Percentiles rank a stretch among this genome's conserved stretches.
These are phyloP conservation scores for Aurelia coerulea DNA, from an alignment of 30 jellyfish, hydroid and myxozoan genomes.

Conservation along the genomic window DNA sequence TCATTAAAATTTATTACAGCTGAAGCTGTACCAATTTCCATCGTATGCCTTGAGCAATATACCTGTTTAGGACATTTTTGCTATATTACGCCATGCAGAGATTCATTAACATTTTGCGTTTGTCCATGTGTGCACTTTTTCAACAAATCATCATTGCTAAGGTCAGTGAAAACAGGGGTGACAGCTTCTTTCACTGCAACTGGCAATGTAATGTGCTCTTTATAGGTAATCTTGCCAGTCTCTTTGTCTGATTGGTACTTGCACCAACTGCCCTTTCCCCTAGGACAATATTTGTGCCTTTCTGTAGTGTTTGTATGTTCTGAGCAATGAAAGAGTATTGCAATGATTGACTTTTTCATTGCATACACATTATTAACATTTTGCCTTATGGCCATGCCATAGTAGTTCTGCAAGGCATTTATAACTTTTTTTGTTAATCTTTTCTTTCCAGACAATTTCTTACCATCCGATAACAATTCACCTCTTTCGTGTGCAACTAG, in stretches of 20 bases:
- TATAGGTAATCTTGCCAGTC: constrained; percentile 47
- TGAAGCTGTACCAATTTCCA: too few relatives aligned
- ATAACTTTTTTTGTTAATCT: not conserved
- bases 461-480: too few relatives aligned
- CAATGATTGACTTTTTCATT: constrained; percentile 62
- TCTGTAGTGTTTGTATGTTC: constrained; percentile 20
- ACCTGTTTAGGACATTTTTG: too few relatives aligned
- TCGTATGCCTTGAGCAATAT: too few relatives aligned
- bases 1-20: too few relatives aligned
- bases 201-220: constrained; percentile 31
- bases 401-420: constrained; percentile 39
- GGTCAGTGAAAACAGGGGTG: constrained; percentile 17
- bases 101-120: constrained; percentile 35
- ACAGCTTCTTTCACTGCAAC: constrained; percentile 43
- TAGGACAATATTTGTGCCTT: constrained; percentile 51
- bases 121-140: constrained; percentile 51
- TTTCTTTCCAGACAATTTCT: not conserved
- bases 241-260: constrained; percentile 50
- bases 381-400: constrained; percentile 68
- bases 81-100: too few relatives aligned
- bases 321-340: constrained; percentile 45
- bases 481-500: too few relatives aligned
- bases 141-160: constrained; percentile 34
- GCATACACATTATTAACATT: constrained; percentile 32
- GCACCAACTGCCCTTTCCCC: constrained; percentile 52